Conservation (phyloP, 2,113 vertebrate species). For the Cryptotis parvus region DNA sequence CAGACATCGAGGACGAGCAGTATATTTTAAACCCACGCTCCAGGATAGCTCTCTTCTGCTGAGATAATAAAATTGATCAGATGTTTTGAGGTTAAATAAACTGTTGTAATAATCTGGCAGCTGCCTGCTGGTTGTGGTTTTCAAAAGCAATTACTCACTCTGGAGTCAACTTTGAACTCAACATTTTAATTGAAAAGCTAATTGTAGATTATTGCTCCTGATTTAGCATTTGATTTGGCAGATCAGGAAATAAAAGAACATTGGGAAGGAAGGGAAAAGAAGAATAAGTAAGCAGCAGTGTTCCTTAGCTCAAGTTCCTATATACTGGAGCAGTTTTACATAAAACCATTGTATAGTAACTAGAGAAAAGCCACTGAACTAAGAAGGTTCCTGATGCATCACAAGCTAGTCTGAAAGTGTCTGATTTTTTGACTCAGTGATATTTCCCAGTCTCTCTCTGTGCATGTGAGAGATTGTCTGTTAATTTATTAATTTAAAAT, state of each 20-base stretch:
- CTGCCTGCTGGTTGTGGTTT: slow-evolving; percentile 80
- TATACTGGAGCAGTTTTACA: slow-evolving; percentile 29
- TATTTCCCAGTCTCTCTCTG: background rate
- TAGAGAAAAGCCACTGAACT: background rate
- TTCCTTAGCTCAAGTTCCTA: background rate
- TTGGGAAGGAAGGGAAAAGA: background rate
- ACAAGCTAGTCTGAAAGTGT: background rate
- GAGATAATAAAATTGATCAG: slow-evolving; percentile 83
- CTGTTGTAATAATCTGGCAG: slow-evolving; percentile 79
- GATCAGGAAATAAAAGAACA: slow-evolving; percentile 63
- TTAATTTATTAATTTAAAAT: slow-evolving; percentile 12
- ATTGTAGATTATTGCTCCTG: slow-evolving; percentile 73
- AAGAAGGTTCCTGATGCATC: background rate
- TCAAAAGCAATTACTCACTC: slow-evolving; percentile 79
- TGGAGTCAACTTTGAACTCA: slow-evolving; percentile 75
- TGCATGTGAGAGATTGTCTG: background rate
- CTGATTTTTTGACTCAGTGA: slow-evolving; percentile 31
- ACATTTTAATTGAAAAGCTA: slow-evolving; percentile 78
- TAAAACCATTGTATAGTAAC: background rate
- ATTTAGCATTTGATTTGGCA: slow-evolving; percentile 72
- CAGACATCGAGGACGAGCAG: slow-evolving; percentile 49
- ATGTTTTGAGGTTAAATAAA: slow-evolving; percentile 83
- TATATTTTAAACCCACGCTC: slow-evolving; percentile 64
- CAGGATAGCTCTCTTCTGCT: slow-evolving; percentile 66
- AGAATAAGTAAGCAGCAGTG: slow-evolving; percentile 35